Percentiles rank a stretch among this genome's conserved stretches.
phyloP scores from a whole-genome alignment of 2,797 vertebrate species.

The Hybognathus amarus region DNA sequence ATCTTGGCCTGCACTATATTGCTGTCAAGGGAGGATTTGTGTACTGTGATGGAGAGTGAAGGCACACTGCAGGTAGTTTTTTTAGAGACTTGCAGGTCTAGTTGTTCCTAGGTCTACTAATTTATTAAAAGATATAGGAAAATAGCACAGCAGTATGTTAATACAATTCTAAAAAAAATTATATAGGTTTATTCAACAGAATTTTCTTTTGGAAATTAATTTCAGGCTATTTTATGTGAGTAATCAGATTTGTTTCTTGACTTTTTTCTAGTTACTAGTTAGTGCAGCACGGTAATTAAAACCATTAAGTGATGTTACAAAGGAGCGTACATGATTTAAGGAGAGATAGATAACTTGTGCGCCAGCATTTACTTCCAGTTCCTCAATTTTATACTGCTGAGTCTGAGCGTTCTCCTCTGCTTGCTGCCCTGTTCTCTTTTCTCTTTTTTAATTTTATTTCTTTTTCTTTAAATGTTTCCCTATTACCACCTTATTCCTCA shows the following conservation, averaged over 20 bases:
- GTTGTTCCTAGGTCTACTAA: not conserved
- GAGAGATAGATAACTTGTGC: not conserved
- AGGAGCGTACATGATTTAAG: not conserved
- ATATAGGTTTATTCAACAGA: not conserved
- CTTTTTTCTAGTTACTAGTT: not conserved
- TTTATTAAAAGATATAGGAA: not conserved
- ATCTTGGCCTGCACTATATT: no score
- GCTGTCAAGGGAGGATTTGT: not conserved
- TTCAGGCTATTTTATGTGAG: not conserved
- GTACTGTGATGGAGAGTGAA: conserved; percentile 18
- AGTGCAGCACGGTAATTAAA: not conserved
- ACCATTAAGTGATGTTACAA: not conserved
- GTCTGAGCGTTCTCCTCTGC: conserved; percentile 7
- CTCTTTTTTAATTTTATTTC: conserved; percentile 47
- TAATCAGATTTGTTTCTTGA: not conserved
- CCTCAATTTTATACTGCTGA: conserved; percentile 54
- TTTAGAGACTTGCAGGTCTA: not conserved
- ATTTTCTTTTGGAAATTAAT: not conserved
- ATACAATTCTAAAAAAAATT: not conserved
- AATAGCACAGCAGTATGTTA: not conserved
- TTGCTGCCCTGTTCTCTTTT: conserved; percentile 19
- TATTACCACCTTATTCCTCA: not conserved
- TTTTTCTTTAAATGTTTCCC: conserved; percentile 6
- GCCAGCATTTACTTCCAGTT: conserved; percentile 66
- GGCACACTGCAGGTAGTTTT: conserved; percentile 3